These are phyloP conservation scores for Melangyna quadrimaculata DNA, from an alignment of 2,888 invertebrate species.

Conservation along the genomic window DNA sequence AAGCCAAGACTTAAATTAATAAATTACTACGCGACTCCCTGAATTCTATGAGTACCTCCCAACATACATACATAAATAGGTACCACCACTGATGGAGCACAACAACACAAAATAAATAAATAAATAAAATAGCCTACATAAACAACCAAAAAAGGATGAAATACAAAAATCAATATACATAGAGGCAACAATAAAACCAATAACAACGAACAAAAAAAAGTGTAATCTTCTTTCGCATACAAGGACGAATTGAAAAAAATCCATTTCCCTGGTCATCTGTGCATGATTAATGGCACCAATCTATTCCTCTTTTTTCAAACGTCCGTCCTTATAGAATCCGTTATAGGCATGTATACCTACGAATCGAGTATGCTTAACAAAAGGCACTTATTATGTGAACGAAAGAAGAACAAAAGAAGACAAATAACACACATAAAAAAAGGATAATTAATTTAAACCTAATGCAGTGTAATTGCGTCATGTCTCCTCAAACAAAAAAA, in stretches of 20 bases:
- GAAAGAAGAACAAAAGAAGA: slow-evolving; percentile 44
- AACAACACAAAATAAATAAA: not conserved
- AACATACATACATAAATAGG: too few relatives aligned
- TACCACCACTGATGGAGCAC: slow-evolving; percentile 10
- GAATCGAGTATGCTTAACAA: slow-evolving; percentile 33
- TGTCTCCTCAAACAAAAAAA: not conserved
- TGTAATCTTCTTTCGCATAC: slow-evolving; percentile 26
- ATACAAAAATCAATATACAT: slow-evolving; percentile 67
- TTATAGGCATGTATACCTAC: slow-evolving; percentile 26
- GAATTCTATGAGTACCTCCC: slow-evolving; percentile 4
- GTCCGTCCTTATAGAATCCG: slow-evolving; percentile 36
- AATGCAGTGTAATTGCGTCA: slow-evolving; percentile 72
- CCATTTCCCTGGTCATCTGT: slow-evolving; percentile 71
- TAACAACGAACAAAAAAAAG: not conserved
- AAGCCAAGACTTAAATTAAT: slow-evolving; percentile 54
- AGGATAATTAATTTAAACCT: slow-evolving; percentile 69
- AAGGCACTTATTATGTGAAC: slow-evolving; percentile 44
- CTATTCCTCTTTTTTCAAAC: slow-evolving; percentile 33
- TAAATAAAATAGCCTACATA: slow-evolving; percentile 31
- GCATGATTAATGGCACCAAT: slow-evolving; percentile 72
- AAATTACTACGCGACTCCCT: slow-evolving; percentile 58
- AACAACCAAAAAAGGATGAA: slow-evolving; percentile 27
- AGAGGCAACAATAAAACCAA: slow-evolving; percentile 51
- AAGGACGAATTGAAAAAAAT: slow-evolving; percentile 68
- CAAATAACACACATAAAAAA: slow-evolving; percentile 35